Evolutionary conservation across 2,113 vertebrate genomes (phyloP).

Genomic region (Erinaceus europaeus): DNA sequence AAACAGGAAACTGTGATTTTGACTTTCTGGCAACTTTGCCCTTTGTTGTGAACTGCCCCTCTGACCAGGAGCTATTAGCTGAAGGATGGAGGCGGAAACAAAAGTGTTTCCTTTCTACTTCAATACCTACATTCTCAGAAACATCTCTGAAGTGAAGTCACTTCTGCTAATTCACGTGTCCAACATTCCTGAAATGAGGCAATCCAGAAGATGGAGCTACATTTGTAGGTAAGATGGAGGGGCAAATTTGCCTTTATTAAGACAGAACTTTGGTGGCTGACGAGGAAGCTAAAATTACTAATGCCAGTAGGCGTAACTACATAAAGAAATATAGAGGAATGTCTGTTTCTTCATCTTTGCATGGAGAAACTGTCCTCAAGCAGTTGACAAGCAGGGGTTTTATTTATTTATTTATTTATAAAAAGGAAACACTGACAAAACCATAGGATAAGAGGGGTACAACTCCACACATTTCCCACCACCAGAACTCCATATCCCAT

Average conservation of each 20-base stretch:
- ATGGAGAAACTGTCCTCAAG: background rate
- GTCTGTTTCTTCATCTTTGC: background rate
- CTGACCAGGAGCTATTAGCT: conserved; percentile 33
- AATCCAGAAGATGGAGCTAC: background rate
- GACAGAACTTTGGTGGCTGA: background rate
- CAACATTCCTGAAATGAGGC: background rate
- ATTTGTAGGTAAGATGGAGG: background rate
- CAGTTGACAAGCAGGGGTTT: too few relatives aligned
- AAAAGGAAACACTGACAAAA: too few relatives aligned
- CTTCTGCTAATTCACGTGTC: background rate
- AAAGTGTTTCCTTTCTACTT: conserved; percentile 47
- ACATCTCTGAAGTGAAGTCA: background rate
- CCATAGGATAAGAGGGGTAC: too few relatives aligned
- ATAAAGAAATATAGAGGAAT: background rate
- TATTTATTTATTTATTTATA: too few relatives aligned
- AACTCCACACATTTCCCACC: too few relatives aligned
- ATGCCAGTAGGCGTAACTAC: background rate
- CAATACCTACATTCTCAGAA: conserved; percentile 9
- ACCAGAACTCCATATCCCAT: too few relatives aligned
- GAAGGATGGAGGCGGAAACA: conserved; percentile 29
- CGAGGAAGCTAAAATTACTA: background rate
- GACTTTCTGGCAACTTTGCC: conserved; percentile 56
- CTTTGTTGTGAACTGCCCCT: conserved; percentile 59
- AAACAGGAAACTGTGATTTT: conserved; percentile 74
- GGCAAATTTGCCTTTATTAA: background rate